A percentile compares a stretch with the other conserved stretches of the same genome.
Evolutionary conservation across 1,140 invertebrate species (phyloP).

Genomic region (Andrena cerasifolii): DNA sequence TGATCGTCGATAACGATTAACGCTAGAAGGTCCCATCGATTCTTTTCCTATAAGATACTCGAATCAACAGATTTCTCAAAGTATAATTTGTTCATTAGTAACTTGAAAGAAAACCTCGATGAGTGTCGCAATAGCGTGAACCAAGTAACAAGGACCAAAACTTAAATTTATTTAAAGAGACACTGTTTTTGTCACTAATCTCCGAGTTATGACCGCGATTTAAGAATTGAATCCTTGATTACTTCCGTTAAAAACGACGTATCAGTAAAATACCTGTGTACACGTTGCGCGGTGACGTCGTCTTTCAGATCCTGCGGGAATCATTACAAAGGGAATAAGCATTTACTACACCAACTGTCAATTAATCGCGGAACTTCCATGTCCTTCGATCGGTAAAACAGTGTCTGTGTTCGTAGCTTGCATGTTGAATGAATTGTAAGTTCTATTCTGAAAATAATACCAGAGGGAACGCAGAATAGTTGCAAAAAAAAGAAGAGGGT

Average conservation of each 20-base stretch:
- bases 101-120: background rate
- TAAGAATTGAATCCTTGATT: constrained; percentile 43
- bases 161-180: background rate
- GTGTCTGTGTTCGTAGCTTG: too few relatives aligned
- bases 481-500: too few relatives aligned
- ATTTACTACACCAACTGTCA: too few relatives aligned
- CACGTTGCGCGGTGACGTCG: constrained; percentile 57
- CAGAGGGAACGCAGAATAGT: too few relatives aligned
- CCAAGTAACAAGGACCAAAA: constrained; percentile 15
- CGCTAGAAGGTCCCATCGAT: constrained; percentile 18
- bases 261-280: constrained; percentile 55
- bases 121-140: constrained; percentile 2
- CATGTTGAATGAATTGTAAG: too few relatives aligned
- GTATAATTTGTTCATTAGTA: too few relatives aligned
- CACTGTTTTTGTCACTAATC: too few relatives aligned
- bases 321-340: background rate
- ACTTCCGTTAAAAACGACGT: constrained; percentile 44
- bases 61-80: too few relatives aligned
- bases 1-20: constrained; percentile 33
- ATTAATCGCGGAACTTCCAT: too few relatives aligned
- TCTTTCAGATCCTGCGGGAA: constrained; percentile 12
- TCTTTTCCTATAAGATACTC: background rate
- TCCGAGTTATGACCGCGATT: too few relatives aligned
- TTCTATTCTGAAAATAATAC: too few relatives aligned
- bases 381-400: too few relatives aligned